Evolutionary conservation across 2,888 invertebrate genomes (phyloP).

Genomic region (Sphaerophoria taeniata): DNA sequence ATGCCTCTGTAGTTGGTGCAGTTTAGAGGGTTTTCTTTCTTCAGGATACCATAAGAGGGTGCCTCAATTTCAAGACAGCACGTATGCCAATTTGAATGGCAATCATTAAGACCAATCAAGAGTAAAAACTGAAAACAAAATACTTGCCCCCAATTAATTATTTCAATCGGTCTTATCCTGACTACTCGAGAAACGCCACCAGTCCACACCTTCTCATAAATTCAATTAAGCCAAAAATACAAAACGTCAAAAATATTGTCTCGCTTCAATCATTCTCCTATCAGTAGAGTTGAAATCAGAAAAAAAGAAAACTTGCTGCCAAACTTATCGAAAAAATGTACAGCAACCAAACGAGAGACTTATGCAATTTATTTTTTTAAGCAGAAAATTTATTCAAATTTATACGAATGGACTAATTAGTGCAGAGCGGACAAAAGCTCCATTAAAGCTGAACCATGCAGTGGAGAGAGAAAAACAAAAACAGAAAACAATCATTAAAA

Average conservation of each 20-base stretch:
- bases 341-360: conserved; percentile 16
- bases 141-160: conserved; percentile 10
- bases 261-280: conserved; percentile 38
- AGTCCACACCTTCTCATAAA: conserved; percentile 36
- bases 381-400: conserved; percentile 67
- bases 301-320: conserved; percentile 36
- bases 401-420: conserved; percentile 69
- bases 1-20: no score
- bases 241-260: conserved; percentile 42
- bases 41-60: no score
- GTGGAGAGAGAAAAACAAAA: background rate
- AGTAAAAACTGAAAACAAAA: background rate
- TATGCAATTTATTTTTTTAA: conserved; percentile 51
- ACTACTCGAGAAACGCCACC: no score
- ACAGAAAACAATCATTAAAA: conserved; percentile 32
- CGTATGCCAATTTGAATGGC: no score
- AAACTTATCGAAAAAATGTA: conserved; percentile 16
- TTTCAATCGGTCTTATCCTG: background rate
- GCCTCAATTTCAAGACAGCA: no score
- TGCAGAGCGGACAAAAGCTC: conserved; percentile 41
- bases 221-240: conserved; percentile 28
- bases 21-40: no score
- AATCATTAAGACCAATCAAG: no score
- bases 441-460: conserved; percentile 21
- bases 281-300: conserved; percentile 45